A percentile compares a stretch with the other conserved stretches of the same genome.
Evolutionary conservation across 2,113 vertebrate species (phyloP).

Genomic region (Myrmecophaga tridactyla): DNA sequence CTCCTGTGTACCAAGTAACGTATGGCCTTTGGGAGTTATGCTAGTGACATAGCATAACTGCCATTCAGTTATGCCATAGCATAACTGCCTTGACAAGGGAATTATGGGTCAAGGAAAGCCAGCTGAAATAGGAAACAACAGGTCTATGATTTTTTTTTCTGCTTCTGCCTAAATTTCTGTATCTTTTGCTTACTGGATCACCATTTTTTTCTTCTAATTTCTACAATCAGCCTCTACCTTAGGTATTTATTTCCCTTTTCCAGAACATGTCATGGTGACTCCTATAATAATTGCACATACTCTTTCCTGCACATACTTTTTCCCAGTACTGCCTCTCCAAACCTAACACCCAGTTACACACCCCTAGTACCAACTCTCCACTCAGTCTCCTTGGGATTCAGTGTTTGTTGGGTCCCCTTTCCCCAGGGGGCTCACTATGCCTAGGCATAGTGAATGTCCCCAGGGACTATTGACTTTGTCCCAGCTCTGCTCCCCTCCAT

Average conservation of each 20-base stretch:
- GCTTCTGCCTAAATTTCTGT: background rate
- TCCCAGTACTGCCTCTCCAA: background rate
- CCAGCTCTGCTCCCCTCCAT: background rate
- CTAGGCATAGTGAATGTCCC: background rate
- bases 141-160: background rate
- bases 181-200: background rate
- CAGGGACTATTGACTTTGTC: background rate
- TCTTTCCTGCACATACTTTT: background rate
- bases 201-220: background rate
- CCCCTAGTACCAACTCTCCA: background rate
- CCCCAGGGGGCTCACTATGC: no score
- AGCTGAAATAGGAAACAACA: background rate
- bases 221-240: background rate
- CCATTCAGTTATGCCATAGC: no score
- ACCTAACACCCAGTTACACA: background rate
- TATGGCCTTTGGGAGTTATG: background rate
- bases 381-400: background rate
- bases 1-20: background rate
- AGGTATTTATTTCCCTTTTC: background rate
- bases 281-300: background rate
- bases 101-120: background rate
- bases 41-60: no score
- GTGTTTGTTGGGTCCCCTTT: rapidly evolving
- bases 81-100: no score
- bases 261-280: background rate